Conservation (phyloP, 2,797 vertebrate species). For the Gymnothorax reevesii region DNA sequence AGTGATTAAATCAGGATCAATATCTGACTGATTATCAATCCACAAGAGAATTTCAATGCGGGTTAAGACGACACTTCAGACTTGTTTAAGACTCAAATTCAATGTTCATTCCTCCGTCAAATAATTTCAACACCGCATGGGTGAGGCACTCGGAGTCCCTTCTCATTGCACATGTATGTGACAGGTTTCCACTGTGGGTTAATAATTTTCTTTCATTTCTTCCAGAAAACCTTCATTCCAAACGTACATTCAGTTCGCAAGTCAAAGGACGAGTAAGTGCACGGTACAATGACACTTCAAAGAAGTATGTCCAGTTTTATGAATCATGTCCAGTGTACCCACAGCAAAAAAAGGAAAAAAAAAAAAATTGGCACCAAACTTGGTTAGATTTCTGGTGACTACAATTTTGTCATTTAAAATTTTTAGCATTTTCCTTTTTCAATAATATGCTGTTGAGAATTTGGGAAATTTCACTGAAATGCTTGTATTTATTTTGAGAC, state of each 20-base stretch:
- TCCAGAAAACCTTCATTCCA: conserved; percentile 74
- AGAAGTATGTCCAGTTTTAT: neutral
- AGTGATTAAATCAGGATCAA: no score
- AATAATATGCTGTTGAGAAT: neutral
- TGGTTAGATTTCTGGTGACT: conserved; percentile 10
- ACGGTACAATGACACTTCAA: neutral
- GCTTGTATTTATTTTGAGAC: conserved; percentile 45
- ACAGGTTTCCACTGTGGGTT: neutral
- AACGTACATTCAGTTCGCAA: conserved; percentile 74
- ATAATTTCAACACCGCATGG: no score
- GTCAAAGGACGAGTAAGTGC: conserved; percentile 76
- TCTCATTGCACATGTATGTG: no score
- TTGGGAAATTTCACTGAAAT: neutral
- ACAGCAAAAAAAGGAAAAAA: neutral
- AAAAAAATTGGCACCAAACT: conserved; percentile 2
- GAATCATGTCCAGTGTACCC: neutral
- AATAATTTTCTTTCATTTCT: conserved; percentile 12
- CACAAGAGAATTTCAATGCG: no score
- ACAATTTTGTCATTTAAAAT: neutral
- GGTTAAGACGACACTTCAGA: no score
- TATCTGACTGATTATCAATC: no score
- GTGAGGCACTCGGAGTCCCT: no score
- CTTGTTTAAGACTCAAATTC: no score
- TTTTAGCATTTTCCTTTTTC: neutral
- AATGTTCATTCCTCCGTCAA: no score